A percentile compares a stretch with the other conserved stretches of the same genome.
These are phyloP conservation scores for Coturnix japonica DNA, from an alignment of 2,113 vertebrate genomes.

Conservation along the genomic window DNA sequence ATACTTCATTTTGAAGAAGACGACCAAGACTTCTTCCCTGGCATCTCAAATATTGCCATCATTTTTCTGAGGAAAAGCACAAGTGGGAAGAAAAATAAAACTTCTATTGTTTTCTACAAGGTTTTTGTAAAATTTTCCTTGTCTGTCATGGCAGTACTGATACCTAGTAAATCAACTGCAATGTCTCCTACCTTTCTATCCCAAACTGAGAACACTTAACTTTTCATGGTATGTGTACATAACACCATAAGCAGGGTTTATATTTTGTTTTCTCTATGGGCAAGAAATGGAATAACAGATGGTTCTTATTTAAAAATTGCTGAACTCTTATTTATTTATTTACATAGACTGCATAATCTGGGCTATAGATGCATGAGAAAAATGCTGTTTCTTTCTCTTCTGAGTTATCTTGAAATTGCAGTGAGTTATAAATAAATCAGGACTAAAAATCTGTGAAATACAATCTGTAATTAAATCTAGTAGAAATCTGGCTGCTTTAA, in stretches of 20 bases:
- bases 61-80: background rate
- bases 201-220: background rate
- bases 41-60: background rate
- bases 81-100: background rate
- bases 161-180: background rate
- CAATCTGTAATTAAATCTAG: constrained; percentile 21
- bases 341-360: background rate
- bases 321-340: background rate
- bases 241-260: constrained; percentile 5
- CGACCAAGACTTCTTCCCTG: background rate
- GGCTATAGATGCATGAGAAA: background rate
- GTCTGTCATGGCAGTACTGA: background rate
- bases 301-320: constrained; percentile 69
- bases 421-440: background rate
- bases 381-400: background rate
- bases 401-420: constrained; percentile 15
- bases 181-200: background rate
- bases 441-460: background rate
- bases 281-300: constrained; percentile 60
- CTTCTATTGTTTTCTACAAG: background rate
- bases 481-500: background rate
- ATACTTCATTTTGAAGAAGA: too few relatives aligned
- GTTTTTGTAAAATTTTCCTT: background rate
- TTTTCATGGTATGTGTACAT: background rate
- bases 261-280: constrained; percentile 4